Evolutionary conservation across 2,797 vertebrate species (phyloP), one percentile per base, ranked within the genome.

Genomic region (Alauda arvensis): DNA sequence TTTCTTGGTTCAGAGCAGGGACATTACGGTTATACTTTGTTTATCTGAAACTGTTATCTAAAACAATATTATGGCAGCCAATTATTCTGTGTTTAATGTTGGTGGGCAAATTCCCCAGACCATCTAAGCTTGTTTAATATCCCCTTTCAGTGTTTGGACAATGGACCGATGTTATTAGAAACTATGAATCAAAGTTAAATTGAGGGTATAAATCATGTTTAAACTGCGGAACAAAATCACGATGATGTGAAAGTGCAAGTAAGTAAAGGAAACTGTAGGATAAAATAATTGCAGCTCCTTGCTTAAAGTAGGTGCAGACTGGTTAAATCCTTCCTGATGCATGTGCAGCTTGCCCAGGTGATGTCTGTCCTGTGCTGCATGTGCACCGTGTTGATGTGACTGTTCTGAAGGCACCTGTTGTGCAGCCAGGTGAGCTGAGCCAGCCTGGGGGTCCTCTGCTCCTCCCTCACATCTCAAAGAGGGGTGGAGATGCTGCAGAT

Each of bases 101-200:
- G 34, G 48, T 80, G 69, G 76, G 42, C 39, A 85, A 88, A 90
- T 93, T 92, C 81, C 66, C 62, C 31, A 83, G 62, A 69, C 52
- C 12, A 24, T 88, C 81, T 91, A 56, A 84, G 79, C 48, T 83
- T 82, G 52, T 84, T 89, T 92, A 92, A 89, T 89, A 77, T 77
- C 45, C 65, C 69, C 45, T 85, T 89, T 31, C 63, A 75, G 56
- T 84, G 62, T 91, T 93, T 88, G 89, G 81, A 89, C 77, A 93
- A 62, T 80, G 65, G 81, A 71, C 76, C 83, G 59, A 77, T 69
- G 49, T 89, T 94, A 88, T 92, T 93, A 85, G 86, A 93, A 92
- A 77, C 83, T 66, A 85, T 91, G 66, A 80, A 83, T 93, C 88
- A 85, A 93, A 94, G 89, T 79, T 88, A 93, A 94, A 88, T 88